Base-by-base conservation (phyloP, 2,888 invertebrate genomes). In the Unio delphinus region DNA sequence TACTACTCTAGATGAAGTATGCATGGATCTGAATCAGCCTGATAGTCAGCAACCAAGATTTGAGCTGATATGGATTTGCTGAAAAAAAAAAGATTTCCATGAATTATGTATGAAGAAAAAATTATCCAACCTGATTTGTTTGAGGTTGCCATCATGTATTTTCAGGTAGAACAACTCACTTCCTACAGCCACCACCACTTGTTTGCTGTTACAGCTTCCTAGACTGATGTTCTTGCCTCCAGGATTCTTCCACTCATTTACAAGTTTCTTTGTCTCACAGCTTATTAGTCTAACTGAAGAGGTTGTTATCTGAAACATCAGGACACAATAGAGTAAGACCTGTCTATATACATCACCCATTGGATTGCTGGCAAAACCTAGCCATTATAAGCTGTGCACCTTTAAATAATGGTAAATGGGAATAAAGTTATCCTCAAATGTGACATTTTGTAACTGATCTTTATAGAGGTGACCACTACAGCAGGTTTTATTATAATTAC, bases 151-250 rank as follows among this genome's bases (percentile, higher is more conserved):
- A 11, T 79, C 72, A n/a, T 75, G 91, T 69, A 96, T 93, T 91
- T 94, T 93, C 74, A 96, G 92, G 87, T 95, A 96, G 89, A 93
- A 96, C n/a, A 97, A 90, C 80, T 95, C 94, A 69, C 95, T 94
- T 0, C 98, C 96, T 18, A 95, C 95, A 1, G 97, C 97, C 82
- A 96, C 94, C 26, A 96, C 93, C 81, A 94, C 92, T 91, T 95
- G 94, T 11, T 92, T 91, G n/a, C 69, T 71, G 87, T 96, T 95
- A 89, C 96, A 95, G 4, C 95, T 94, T 3, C 96, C 97, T 20
- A 98, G 96, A 80, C 96, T 96, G 83, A 98, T 95, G 70, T 94
- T 94, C 84, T 93, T 94, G 66, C 92, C 92, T 55, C 91, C 92
- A 1, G 86, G 82, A 61, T 86, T 89, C 58, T 74, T 82, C 90